Percentiles rank a stretch among this genome's conserved stretches.
phyloP scores from a whole-genome alignment of 1,140 invertebrate genomes.

The Chelonus insularis region DNA sequence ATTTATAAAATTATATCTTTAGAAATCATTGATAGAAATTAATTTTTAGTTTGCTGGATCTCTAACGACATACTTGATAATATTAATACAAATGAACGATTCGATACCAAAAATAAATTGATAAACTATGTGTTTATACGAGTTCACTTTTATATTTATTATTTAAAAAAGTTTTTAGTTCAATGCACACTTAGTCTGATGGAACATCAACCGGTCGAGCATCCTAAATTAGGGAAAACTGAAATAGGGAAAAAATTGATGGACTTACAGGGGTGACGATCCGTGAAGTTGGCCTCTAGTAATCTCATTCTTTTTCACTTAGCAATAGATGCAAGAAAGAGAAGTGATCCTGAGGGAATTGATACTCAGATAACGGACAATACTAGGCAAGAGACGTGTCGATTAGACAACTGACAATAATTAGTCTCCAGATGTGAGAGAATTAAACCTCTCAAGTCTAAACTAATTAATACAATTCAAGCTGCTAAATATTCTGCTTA shows the following conservation, averaged over 20 bases:
- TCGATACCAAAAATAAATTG: not conserved
- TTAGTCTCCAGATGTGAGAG: no score
- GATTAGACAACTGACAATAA: no score
- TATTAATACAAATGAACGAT: not conserved
- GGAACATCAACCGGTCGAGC: conserved; percentile 6
- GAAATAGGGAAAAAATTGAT: conserved; percentile 8
- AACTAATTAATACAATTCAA: no score
- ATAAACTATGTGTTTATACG: not conserved
- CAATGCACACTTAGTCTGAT: not conserved
- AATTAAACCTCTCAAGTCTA: no score
- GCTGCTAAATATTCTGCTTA: no score
- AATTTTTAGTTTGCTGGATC: not conserved
- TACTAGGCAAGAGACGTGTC: no score
- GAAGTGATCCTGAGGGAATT: conserved; percentile 28
- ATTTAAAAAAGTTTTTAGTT: not conserved
- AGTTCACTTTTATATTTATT: no score
- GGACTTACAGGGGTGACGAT: conserved; percentile 31
- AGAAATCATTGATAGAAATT: no score
- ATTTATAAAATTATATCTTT: not conserved
- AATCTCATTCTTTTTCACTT: conserved; percentile 50
- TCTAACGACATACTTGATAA: not conserved
- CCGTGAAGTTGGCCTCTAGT: conserved; percentile 50
- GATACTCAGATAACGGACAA: not conserved
- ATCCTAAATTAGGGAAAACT: conserved; percentile 13
- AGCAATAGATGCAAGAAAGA: conserved; percentile 18